Evolutionary conservation across 2,888 invertebrate species (phyloP).

Genomic region (Agrenia bidenticulata): DNA sequence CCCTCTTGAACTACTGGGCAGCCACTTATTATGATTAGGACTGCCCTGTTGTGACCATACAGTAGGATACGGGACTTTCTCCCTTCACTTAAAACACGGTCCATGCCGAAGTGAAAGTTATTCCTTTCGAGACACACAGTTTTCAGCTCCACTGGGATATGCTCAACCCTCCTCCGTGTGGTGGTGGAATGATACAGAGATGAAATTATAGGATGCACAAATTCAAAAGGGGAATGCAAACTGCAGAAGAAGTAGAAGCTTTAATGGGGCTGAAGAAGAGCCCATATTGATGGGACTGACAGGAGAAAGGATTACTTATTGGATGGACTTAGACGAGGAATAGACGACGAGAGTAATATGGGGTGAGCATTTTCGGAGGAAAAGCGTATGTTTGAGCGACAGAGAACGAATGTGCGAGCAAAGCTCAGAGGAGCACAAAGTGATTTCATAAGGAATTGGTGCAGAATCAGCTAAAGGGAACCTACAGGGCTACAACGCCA

Average conservation of each 20-base stretch:
- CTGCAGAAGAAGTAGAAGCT: neutral
- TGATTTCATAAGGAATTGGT: constrained; percentile 17
- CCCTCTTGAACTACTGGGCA: no score
- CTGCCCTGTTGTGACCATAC: no score
- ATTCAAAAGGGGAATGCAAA: no score
- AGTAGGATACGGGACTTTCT: no score
- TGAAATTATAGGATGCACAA: no score
- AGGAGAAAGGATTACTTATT: constrained; percentile 7
- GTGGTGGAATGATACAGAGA: no score
- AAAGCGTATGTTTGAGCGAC: constrained; percentile 52
- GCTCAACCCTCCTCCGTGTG: no score
- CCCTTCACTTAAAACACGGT: no score
- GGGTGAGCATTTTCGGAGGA: constrained; percentile 21
- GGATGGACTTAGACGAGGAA: constrained; percentile 1
- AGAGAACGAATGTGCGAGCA: constrained; percentile 52
- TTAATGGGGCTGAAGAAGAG: neutral
- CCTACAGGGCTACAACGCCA: constrained; percentile 29
- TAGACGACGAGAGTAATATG: constrained; percentile 14
- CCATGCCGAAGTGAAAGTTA: no score
- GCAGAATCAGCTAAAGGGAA: constrained; percentile 15
- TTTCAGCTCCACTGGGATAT: no score
- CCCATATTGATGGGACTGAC: constrained; percentile 2
- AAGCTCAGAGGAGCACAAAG: constrained; percentile 49
- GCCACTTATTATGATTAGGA: no score
- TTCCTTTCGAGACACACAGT: no score